phyloP scores from a whole-genome alignment of 2,113 vertebrate genomes.

The Tursiops truncatus region DNA sequence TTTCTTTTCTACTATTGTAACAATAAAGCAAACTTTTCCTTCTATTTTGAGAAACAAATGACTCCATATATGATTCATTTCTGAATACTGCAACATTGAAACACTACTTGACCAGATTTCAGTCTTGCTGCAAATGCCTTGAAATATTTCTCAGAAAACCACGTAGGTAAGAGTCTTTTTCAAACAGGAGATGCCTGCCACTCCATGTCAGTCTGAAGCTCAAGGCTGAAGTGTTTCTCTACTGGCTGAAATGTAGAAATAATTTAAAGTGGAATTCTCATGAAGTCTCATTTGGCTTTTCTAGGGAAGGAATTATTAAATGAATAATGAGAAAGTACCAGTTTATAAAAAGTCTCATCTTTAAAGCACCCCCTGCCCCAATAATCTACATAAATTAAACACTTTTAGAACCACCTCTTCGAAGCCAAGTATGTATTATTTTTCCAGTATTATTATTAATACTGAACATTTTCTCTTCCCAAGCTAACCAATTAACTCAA shows the following conservation, averaged over 20 bases:
- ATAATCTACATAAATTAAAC: slow-evolving; percentile 17
- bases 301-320: not conserved
- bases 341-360: not conserved
- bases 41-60: slow-evolving; percentile 23
- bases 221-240: slow-evolving; percentile 20
- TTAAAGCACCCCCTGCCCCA: not conserved
- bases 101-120: not conserved
- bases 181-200: not conserved
- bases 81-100: slow-evolving; percentile 36
- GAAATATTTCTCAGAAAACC: slow-evolving; percentile 26
- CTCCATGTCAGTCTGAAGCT: not conserved
- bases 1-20: not conserved
- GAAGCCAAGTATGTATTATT: not conserved
- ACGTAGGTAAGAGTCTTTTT: slow-evolving; percentile 47
- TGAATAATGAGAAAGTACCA: not conserved
- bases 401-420: not conserved
- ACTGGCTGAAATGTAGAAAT: not conserved
- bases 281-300: not conserved
- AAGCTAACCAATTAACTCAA: not conserved
- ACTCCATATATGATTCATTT: not conserved
- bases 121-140: not conserved
- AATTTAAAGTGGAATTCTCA: not conserved
- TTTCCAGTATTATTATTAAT: not conserved
- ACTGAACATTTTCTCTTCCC: not conserved
- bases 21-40: not conserved